Base-by-base conservation (phyloP, 2,888 invertebrate species). In the Chrysopilus asiliformis region DNA sequence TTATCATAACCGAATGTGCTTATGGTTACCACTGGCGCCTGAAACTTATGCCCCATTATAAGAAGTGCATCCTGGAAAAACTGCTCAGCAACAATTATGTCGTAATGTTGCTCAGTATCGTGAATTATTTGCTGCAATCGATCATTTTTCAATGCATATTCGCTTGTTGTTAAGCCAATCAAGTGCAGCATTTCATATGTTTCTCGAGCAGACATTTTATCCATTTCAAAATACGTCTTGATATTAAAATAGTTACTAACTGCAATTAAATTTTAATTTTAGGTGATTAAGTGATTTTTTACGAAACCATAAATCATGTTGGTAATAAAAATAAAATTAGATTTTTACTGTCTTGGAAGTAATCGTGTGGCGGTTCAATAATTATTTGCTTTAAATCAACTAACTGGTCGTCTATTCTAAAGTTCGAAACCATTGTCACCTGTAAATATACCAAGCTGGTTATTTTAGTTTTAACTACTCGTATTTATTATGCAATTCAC, bases 11-110 rank as follows among this genome's bases (percentile, higher is more conserved):
- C 66, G 1, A 65, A 51, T 28, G 54, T 57, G 14, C 56, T 47
- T 4, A 68, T 49, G 2, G 59, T 55, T 13, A 68, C 50, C 2
- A 60, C 49, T 1, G 67, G 66, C 6, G 53, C 59, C 18, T 56
- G 50, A 39, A 57, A 53, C 34, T 60, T 53, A 31, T 59, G 50
- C 2, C 61, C 62, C 15, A 67, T 42, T 18, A 62, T 59, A 2
- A 65, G 45, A 19, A 65, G 50, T 1, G 64, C 62, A 34, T 67
- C 66, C 20, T 59, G 60, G 36, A 62, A 58, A 38, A 66, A 66
- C 4, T 60, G 50, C 32, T 66, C 65, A 10, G 61, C 51, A 7
- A 68, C 49, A n/a, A 68, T 55, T 6, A 66, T 46, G 49, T 67
- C 67, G 40, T 67, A 70, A 15, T 50, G 50, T 26, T 42, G 36